Percentiles rank a stretch among this genome's conserved stretches.
Conservation (phyloP, 2,888 invertebrate species). For the Caenorhabditis wallacei region DNA sequence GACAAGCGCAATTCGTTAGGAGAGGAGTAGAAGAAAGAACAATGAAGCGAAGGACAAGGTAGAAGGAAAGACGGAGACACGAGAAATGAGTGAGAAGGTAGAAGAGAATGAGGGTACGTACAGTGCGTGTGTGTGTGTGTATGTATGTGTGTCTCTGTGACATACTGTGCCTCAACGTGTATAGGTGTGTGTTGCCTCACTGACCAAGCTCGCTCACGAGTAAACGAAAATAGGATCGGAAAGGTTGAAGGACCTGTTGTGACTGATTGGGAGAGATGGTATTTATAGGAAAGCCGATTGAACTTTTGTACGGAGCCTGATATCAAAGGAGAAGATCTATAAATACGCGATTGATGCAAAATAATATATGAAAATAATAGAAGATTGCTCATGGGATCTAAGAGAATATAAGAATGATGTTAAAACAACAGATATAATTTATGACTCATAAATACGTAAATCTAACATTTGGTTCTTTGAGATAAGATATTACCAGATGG, state of each 20-base stretch:
- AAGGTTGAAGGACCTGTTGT: constrained; percentile 1
- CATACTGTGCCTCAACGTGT: constrained; percentile 23
- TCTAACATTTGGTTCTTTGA: no score
- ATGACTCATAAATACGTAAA: no score
- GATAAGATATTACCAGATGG: no score
- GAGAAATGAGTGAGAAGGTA: constrained; percentile 11
- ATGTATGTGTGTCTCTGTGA: no score
- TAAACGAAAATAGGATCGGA: background rate
- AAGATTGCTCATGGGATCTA: no score
- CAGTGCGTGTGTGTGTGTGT: constrained; percentile 20
- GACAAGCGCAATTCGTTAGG: constrained; percentile 19
- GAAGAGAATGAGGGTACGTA: constrained; percentile 22
- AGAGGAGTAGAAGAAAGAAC: background rate
- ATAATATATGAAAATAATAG: no score
- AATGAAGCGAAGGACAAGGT: constrained; percentile 4
- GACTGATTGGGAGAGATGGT: background rate
- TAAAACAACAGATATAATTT: no score
- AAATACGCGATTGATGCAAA: no score
- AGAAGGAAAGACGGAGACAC: constrained; percentile 3
- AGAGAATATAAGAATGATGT: no score
- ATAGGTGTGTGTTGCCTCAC: background rate
- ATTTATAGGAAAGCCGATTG: no score
- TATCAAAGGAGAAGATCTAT: no score
- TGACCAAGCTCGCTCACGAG: constrained; percentile 25
- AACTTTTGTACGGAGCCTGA: no score